Evolutionary conservation across 1,140 invertebrate species (phyloP), one percentile per base, ranked within the genome.

Genomic region (Bombus haemorrhoidalis): DNA sequence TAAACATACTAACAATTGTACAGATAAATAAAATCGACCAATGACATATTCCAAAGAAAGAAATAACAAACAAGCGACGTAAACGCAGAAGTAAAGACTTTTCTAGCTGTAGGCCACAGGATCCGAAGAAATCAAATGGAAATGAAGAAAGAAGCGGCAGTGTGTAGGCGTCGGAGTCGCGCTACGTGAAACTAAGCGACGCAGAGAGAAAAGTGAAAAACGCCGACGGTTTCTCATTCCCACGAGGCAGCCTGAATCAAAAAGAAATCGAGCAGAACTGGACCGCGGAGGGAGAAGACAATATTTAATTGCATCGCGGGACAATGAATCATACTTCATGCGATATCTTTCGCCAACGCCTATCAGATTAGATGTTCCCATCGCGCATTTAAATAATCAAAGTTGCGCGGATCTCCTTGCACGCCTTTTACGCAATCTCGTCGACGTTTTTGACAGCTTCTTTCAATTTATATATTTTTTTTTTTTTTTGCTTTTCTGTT

Each of bases 281-380:
- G 59, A 76, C 72, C 71, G 81, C 47, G 34, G 32, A 39, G 47
- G 32, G 34, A n/a, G 72, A 64, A 73, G 37, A 66, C n/a, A 53
- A 83, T 83, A 66, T 83, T 83, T 83, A 83, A 83, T 83, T 76
- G 71, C 71, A 74, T 28, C 57, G 32, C 32, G 57, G 81, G 57
- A 82, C 81, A 82, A 64, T 81, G 78, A 73, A 81, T 81, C 79
- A 39, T 73, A 59, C 53, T 73, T 59, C 69, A 43, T 43, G 32
- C 43, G 72, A 47, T 53, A 68, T 43, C 13, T 41, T 34, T 73
- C 39, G 37, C 15, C 47, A 2, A 22, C 2, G n/a, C 0, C n/a
- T 83, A 83, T 83, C 81, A 83, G 81, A 83, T 83, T 32, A 83
- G 81, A 78, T 79, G 74, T 84, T 84, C 82, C 75, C 75, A 84